Base-by-base conservation (phyloP, 2,797 vertebrate genomes). In the Tangara arthus region DNA sequence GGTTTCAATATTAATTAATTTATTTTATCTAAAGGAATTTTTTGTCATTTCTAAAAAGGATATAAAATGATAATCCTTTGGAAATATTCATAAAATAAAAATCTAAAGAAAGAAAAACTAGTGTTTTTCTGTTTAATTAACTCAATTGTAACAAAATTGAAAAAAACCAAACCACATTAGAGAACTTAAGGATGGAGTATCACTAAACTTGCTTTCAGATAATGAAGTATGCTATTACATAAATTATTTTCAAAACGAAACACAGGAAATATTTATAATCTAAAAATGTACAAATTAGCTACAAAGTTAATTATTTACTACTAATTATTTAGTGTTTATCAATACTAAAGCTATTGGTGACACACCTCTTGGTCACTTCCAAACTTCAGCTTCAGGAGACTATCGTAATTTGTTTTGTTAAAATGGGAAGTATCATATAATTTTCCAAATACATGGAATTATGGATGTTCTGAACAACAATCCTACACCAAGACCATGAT, bases 41-140 rank as follows among this genome's bases (percentile, higher is more conserved):
- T 37, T 69, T 86, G 2, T 44, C 2, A 18, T 59, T 81, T 78
- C 11, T 66, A 12, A 80, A 60, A 4, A 55, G 9, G 6, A 68
- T 5, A 1, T 19, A 30, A 82, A 71, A 37, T 35, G 0, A 5
- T 69, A 64, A 39, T 1, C 2, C 0, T 47, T 68, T 57, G 11
- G 6, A 90, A 86, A 56, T 60, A 56, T 2, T n/a, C 6, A 13
- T 28, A 60, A 64, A 93, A 68, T 37, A n/a, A n/a, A 91, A 60
- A 39, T 26, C 4, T 39, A 52, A 77, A 49, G 7, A 76, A 61
- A 57, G 5, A 65, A 79, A 52, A 83, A 9, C 1, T 24, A 19
- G 1, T 24, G 1, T 1, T 69, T 39, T 63, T 49, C 34, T 5
- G 3, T 37, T 78, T 59, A 53, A 65, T 39, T 20, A 87, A 42